A percentile compares a stretch with the other conserved stretches of the same genome.
These are phyloP conservation scores for Metridium senile DNA, from an alignment of 92 coral and sea anemone species.

Conservation along the genomic window DNA sequence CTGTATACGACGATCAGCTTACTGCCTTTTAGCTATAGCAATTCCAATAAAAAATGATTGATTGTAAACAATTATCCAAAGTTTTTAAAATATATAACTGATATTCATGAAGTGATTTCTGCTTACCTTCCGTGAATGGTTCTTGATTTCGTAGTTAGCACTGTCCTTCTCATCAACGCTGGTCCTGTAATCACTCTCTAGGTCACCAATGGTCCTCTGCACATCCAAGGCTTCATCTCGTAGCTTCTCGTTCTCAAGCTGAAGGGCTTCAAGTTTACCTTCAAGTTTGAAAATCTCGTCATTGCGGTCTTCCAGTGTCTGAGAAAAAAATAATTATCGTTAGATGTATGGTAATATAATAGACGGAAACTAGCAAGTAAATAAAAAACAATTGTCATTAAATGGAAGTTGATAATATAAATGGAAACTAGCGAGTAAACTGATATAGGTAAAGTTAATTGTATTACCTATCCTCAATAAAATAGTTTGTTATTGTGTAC, in stretches of 20 bases:
- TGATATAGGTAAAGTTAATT: no score
- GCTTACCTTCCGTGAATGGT: constrained; percentile 45
- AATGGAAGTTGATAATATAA: neutral
- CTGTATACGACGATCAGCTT: no score
- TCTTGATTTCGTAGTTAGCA: constrained; percentile 56
- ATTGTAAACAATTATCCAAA: no score
- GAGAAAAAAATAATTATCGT: neutral
- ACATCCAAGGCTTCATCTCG: constrained; percentile 54
- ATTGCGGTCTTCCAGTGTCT: constrained; percentile 50
- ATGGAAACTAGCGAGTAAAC: neutral
- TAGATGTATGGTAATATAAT: neutral
- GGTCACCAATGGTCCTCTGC: constrained; percentile 59
- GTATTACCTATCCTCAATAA: no score
- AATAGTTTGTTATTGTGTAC: no score
- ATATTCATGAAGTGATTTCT: no score
- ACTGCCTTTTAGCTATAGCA: no score
- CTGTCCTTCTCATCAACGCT: constrained; percentile 68
- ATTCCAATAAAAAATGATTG: no score
- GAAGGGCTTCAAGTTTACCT: constrained; percentile 49
- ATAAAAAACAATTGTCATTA: neutral
- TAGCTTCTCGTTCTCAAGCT: constrained; percentile 57
- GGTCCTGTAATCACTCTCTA: constrained; percentile 74
- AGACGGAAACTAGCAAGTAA: neutral
- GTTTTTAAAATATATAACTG: no score
- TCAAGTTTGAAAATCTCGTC: constrained; percentile 37